Base-by-base conservation (phyloP, 2,888 invertebrate species). In the Craniophora ligustri region DNA sequence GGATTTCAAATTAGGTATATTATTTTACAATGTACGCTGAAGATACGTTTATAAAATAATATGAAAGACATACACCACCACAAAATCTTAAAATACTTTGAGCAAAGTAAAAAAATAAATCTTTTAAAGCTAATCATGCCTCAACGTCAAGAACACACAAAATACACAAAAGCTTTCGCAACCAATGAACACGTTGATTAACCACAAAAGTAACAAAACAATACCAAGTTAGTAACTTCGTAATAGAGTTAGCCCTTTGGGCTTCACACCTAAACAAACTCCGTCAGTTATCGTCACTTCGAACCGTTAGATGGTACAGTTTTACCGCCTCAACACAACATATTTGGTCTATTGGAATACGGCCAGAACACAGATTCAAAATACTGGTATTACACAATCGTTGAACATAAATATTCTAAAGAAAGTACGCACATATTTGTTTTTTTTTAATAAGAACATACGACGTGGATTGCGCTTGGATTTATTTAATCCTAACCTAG, bases 211-310 rank as follows among this genome's bases (percentile, higher is more conserved):
- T 67, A 67, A 55, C 50, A 31, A 23, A 71, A 71, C 51, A 70
- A 66, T 63, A 56, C 45, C 40, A 44, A 65, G 48, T 64, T 64
- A 21, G 30, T 42, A 69, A 70, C 47, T 70, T 50, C 18, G 39
- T 67, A 67, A 71, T 55, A 54, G 56, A 67, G 72, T 74, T 75
- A 75, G 38, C 31, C 56, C 38, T 53, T 53, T 21, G 55, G 67
- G 75, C 50, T 56, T 55, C 32, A 59, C 67, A 63, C 59, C 63
- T 67, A 71, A 75, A 75, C 72, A 75, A 71, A 67, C 68, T 61
- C 31, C 4, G 56, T 46, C 56, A 39, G 72, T 74, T 64, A 67
- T 49, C 57, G 70, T 38, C 51, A 40, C 32, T 64, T 30, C 54
- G 47, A 62, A 56, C 55, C 44, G 53, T 40, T 45, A 16, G 38